Evolutionary conservation across 2,113 vertebrate species (phyloP).

Genomic region (Urocolius indicus): DNA sequence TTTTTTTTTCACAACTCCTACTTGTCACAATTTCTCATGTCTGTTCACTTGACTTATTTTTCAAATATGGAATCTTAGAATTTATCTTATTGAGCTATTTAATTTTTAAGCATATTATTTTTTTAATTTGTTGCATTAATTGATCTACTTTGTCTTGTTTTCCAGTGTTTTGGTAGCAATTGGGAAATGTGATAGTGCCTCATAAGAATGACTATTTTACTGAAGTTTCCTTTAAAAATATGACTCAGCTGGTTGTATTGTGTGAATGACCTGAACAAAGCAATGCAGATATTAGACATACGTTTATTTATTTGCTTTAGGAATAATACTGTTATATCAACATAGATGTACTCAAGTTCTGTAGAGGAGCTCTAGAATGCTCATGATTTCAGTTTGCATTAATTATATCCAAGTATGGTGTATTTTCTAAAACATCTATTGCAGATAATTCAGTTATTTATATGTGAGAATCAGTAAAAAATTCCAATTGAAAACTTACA

Average conservation of each 20-base stretch:
- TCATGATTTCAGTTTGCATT: background rate
- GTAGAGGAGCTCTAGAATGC: background rate
- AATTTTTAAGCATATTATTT: background rate
- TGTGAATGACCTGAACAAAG: background rate
- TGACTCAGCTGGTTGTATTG: background rate
- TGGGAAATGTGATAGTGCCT: background rate
- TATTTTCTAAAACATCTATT: background rate
- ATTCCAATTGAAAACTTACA: background rate
- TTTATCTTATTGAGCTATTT: background rate
- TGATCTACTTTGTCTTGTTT: background rate
- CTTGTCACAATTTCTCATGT: background rate
- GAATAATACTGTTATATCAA: background rate
- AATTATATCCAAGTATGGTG: background rate
- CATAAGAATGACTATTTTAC: background rate
- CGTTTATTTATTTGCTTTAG: background rate
- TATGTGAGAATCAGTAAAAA: background rate
- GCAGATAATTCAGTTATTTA: background rate
- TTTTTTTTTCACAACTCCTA: background rate
- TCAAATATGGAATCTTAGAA: background rate
- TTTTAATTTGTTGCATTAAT: background rate
- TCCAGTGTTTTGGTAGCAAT: background rate
- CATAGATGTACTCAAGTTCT: background rate
- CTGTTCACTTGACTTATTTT: background rate
- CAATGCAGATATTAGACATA: background rate
- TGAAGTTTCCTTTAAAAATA: background rate